Evolutionary conservation across 2,888 invertebrate species (phyloP).

Genomic region (Candidula unifasciata): DNA sequence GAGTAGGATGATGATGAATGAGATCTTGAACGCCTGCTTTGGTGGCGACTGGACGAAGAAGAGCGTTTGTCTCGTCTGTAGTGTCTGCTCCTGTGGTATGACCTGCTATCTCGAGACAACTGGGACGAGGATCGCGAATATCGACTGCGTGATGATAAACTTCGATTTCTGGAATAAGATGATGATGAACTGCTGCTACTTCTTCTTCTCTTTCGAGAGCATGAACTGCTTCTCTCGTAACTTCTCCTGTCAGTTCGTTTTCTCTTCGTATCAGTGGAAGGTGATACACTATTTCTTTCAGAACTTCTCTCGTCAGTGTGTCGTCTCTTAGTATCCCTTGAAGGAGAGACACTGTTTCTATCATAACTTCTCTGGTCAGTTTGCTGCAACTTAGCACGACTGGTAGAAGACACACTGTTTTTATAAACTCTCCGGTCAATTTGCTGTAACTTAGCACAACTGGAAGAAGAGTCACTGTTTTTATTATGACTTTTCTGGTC

Average conservation of each 20-base stretch:
- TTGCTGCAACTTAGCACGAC: too few species aligned
- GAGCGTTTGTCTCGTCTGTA: constrained; percentile 4
- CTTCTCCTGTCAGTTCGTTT: neutral
- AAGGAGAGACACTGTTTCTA: too few species aligned
- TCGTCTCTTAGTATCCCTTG: too few species aligned
- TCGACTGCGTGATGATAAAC: neutral
- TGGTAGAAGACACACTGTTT: too few species aligned
- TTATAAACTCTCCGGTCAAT: too few species aligned
- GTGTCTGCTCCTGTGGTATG: neutral
- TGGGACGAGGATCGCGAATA: neutral
- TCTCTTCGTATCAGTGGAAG: neutral
- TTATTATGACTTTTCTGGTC: too few species aligned
- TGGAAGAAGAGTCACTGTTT: too few species aligned
- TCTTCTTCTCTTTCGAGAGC: neutral
- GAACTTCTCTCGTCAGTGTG: too few species aligned
- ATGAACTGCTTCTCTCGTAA: neutral
- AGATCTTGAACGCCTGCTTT: neutral
- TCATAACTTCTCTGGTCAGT: too few species aligned
- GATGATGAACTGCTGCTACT: constrained; percentile 3
- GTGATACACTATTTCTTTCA: neutral
- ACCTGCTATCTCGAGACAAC: neutral
- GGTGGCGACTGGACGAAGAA: neutral
- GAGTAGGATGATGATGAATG: neutral
- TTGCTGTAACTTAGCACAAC: too few species aligned
- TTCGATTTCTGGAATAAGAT: constrained; percentile 8